A percentile compares a stretch with the other conserved stretches of the same genome.
phyloP scores from a whole-genome alignment of 1,140 invertebrate species.

The Cydia fagiglandana region DNA sequence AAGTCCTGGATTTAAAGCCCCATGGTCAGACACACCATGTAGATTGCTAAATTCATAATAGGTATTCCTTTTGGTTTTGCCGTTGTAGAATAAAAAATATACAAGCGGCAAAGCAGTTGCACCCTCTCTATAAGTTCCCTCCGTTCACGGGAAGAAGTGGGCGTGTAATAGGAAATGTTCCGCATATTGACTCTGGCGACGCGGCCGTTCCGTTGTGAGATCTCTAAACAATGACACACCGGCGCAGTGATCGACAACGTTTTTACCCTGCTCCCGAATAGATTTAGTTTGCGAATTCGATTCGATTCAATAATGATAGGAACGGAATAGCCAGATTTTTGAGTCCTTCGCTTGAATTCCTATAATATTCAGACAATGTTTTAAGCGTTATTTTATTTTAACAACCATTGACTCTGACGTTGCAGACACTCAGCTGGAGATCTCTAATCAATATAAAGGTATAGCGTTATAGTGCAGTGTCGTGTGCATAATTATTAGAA shows the following conservation, averaged over 20 bases:
- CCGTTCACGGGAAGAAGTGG: constrained; percentile 70
- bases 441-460: no score
- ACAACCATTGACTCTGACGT: no score
- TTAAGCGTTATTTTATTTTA: background rate
- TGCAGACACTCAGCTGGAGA: no score
- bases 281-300: constrained; percentile 9
- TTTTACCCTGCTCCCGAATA: constrained; percentile 10
- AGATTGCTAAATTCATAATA: background rate
- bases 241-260: constrained; percentile 28
- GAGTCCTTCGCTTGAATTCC: background rate
- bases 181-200: constrained; percentile 76
- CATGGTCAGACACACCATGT: no score
- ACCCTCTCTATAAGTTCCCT: constrained; percentile 55
- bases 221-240: constrained; percentile 74
- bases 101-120: constrained; percentile 15
- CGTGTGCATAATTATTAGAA: no score
- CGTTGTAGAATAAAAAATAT: background rate
- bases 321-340: background rate
- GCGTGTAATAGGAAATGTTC: constrained; percentile 79
- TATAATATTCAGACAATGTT: background rate
- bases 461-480: no score
- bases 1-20: no score
- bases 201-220: constrained; percentile 49
- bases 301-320: constrained; percentile 1
- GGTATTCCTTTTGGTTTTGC: background rate